These are phyloP conservation scores for Nudaria mundana DNA, from an alignment of 2,888 invertebrate species.

Conservation along the genomic window DNA sequence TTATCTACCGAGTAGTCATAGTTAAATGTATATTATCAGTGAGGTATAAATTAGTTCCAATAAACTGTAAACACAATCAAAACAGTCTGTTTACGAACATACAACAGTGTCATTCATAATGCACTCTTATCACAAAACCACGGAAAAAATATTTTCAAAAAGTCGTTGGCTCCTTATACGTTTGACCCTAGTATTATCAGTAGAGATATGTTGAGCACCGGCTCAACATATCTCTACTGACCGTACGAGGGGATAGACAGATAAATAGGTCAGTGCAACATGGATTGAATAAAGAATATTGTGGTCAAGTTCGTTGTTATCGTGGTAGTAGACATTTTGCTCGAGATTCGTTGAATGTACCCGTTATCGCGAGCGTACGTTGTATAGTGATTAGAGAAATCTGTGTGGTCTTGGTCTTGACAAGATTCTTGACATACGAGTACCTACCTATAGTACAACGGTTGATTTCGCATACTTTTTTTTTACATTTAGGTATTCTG, in stretches of 20 bases:
- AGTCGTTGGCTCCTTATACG: conserved; percentile 68
- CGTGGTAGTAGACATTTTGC: conserved; percentile 15
- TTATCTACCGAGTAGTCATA: too few species aligned
- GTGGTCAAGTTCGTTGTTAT: conserved; percentile 72
- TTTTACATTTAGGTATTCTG: too few species aligned
- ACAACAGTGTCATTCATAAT: conserved; percentile 42
- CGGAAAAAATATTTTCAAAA: conserved; percentile 66
- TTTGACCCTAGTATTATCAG: conserved; percentile 57
- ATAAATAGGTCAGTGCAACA: conserved; percentile 72
- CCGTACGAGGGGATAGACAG: conserved; percentile 52
- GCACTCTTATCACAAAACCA: conserved; percentile 46
- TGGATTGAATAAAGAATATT: conserved; percentile 44
- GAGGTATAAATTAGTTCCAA: background rate
- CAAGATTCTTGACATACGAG: conserved; percentile 27
- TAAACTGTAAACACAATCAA: conserved; percentile 1
- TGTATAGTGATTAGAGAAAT: conserved; percentile 8
- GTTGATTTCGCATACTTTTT: background rate
- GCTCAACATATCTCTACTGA: too few species aligned
- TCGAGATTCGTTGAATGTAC: conserved; percentile 9
- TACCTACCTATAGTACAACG: background rate
- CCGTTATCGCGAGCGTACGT: conserved; percentile 4
- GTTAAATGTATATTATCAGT: background rate
- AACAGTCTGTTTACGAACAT: background rate
- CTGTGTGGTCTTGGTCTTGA: conserved; percentile 17
- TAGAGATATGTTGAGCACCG: conserved; percentile 57